A percentile compares a stretch with the other conserved stretches of the same genome.
Evolutionary conservation across 2,888 invertebrate genomes (phyloP).

Genomic region (Frankliniella fusca): DNA sequence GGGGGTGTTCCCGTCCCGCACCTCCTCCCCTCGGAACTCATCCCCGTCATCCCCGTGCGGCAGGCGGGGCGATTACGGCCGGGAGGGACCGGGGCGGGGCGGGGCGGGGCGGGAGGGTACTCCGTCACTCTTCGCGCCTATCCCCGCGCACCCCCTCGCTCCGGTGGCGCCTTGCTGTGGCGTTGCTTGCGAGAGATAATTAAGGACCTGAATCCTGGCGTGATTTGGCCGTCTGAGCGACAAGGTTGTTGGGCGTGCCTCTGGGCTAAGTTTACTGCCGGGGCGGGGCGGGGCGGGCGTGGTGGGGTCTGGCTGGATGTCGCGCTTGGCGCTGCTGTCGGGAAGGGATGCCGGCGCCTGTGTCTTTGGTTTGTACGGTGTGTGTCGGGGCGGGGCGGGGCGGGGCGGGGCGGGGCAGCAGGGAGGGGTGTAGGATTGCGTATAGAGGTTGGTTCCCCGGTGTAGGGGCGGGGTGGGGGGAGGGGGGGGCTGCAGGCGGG

Average conservation of each 20-base stretch:
- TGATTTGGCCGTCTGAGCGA: constrained; percentile 14
- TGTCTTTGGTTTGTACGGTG: too few species aligned
- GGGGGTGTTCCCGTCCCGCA: neutral
- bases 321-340: too few species aligned
- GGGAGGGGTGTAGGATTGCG: neutral
- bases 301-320: neutral
- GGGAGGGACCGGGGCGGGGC: neutral
- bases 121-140: too few species aligned
- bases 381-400: neutral
- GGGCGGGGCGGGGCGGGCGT: neutral
- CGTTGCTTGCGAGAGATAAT: neutral
- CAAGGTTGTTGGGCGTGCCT: neutral
- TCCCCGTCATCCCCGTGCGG: neutral
- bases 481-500: neutral
- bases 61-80: neutral
- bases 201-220: constrained; percentile 16
- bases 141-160: neutral
- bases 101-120: neutral
- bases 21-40: neutral
- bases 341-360: too few species aligned
- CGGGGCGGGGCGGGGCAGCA: neutral
- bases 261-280: constrained; percentile 6
- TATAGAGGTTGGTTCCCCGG: neutral
- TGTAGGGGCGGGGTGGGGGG: neutral
- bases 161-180: neutral